These are phyloP conservation scores for Spilarctia lutea DNA, from an alignment of 2,888 invertebrate species.

Conservation along the genomic window DNA sequence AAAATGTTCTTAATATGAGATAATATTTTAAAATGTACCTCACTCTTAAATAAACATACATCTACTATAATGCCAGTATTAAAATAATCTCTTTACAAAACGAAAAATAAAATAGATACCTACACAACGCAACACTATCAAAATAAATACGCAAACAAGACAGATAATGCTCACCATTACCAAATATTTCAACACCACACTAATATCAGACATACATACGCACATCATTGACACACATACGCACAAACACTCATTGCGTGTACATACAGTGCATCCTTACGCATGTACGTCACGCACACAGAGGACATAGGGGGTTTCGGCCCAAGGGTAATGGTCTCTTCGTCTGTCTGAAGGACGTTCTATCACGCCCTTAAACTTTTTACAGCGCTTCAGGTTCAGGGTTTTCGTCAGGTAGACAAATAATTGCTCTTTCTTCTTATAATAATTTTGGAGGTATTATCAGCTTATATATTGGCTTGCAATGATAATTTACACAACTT, in stretches of 20 bases:
- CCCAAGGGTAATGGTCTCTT: slow-evolving; percentile 52
- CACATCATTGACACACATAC: slow-evolving; percentile 9
- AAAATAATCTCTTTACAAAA: neutral
- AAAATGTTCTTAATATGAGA: too few relatives aligned
- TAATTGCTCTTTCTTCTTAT: neutral
- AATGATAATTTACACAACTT: too few relatives aligned
- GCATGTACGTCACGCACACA: slow-evolving; percentile 26
- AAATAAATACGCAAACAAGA: neutral
- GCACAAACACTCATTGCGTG: slow-evolving; percentile 10
- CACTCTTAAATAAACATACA: neutral
- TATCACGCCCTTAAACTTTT: slow-evolving; percentile 49
- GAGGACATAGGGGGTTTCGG: slow-evolving; percentile 38
- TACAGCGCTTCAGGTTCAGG: slow-evolving; percentile 24
- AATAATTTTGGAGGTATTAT: neutral
- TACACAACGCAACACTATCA: neutral
- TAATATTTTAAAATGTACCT: neutral
- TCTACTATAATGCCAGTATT: neutral
- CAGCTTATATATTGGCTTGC: too few relatives aligned
- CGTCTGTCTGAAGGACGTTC: slow-evolving; percentile 57
- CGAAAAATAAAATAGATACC: neutral
- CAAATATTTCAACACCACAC: slow-evolving; percentile 18
- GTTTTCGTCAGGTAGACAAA: slow-evolving; percentile 9
- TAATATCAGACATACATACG: slow-evolving; percentile 25
- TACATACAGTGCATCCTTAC: slow-evolving; percentile 38
- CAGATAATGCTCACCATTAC: slow-evolving; percentile 3